Conservation (phyloP, 2,797 vertebrate species). For the Liparis tanakae region DNA sequence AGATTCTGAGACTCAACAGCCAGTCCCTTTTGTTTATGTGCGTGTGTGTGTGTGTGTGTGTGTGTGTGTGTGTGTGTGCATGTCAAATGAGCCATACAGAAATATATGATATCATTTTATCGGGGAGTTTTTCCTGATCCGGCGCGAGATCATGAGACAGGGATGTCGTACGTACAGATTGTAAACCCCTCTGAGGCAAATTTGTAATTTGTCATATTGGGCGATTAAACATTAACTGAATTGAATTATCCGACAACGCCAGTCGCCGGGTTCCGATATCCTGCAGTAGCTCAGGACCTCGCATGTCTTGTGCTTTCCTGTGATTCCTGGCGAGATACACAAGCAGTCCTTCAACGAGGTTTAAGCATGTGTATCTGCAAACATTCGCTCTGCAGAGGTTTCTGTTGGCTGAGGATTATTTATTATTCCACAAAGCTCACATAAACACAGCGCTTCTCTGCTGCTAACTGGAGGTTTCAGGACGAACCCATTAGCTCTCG, state of each 20-base stretch:
- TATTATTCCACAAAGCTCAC: neutral
- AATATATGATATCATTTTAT: slow-evolving; percentile 51
- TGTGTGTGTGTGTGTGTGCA: slow-evolving; percentile 20
- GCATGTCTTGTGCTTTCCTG: slow-evolving; percentile 42
- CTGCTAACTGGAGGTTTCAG: neutral
- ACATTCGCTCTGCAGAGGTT: slow-evolving; percentile 7
- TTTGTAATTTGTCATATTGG: too few species aligned
- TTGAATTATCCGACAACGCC: slow-evolving; percentile 25
- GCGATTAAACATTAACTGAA: too few species aligned
- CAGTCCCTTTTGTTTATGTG: slow-evolving; percentile 1
- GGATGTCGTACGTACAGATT: too few species aligned
- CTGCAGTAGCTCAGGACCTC: slow-evolving; percentile 43
- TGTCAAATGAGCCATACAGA: slow-evolving; percentile 23
- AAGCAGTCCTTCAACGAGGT: slow-evolving; percentile 12
- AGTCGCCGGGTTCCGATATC: slow-evolving; percentile 59
- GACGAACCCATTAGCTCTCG: slow-evolving; percentile 22
- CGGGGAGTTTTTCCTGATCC: too few species aligned
- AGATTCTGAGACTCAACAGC: slow-evolving; percentile 10
- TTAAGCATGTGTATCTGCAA: slow-evolving; percentile 7
- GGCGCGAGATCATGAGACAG: too few species aligned
- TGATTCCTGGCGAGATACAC: slow-evolving; percentile 36
- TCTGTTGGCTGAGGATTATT: neutral
- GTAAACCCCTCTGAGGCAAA: too few species aligned
- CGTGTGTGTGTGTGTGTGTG: slow-evolving; percentile 18
- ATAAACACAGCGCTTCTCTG: neutral